These are phyloP conservation scores for Smittia aterrima DNA, from an alignment of 2,888 invertebrate species.

Conservation along the genomic window DNA sequence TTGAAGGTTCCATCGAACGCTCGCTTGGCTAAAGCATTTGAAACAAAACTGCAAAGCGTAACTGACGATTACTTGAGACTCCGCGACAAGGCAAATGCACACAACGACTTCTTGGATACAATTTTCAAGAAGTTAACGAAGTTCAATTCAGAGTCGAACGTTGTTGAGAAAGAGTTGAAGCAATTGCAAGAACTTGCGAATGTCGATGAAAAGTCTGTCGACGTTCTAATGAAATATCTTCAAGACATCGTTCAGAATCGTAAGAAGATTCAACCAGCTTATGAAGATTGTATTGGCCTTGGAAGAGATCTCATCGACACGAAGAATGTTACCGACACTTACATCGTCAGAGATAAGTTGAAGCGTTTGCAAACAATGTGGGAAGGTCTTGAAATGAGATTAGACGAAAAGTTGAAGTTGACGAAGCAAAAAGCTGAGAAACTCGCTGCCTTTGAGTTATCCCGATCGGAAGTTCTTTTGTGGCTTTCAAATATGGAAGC, in stretches of 20 bases:
- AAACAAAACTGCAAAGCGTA: conserved; percentile 84
- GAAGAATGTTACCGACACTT: conserved; percentile 86
- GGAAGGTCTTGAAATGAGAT: conserved; percentile 77
- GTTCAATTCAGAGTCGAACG: conserved; percentile 66
- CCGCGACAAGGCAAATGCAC: conserved; percentile 71
- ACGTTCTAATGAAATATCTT: conserved; percentile 62
- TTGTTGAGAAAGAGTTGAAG: conserved; percentile 69
- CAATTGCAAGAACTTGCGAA: conserved; percentile 73
- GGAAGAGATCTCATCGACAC: conserved; percentile 78
- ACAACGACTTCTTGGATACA: conserved; percentile 80
- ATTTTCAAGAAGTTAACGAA: conserved; percentile 66
- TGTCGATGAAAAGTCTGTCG: conserved; percentile 66
- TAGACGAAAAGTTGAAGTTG: conserved; percentile 82
- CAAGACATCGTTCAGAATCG: conserved; percentile 55
- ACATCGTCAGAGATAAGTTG: conserved; percentile 76
- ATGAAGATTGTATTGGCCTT: conserved; percentile 75
- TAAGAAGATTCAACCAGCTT: conserved; percentile 62
- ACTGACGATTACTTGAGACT: conserved; percentile 81
- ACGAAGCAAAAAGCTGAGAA: conserved; percentile 83
- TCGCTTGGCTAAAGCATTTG: conserved; percentile 84
- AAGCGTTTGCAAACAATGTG: conserved; percentile 85
- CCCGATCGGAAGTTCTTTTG: conserved; percentile 73
- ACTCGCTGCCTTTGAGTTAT: conserved; percentile 77
- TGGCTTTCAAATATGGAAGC: conserved; percentile 83
- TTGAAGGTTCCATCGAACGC: conserved; percentile 79